Evolutionary conservation across 2,888 invertebrate species (phyloP).

Genomic region (Lepidocyrtinus sp.): DNA sequence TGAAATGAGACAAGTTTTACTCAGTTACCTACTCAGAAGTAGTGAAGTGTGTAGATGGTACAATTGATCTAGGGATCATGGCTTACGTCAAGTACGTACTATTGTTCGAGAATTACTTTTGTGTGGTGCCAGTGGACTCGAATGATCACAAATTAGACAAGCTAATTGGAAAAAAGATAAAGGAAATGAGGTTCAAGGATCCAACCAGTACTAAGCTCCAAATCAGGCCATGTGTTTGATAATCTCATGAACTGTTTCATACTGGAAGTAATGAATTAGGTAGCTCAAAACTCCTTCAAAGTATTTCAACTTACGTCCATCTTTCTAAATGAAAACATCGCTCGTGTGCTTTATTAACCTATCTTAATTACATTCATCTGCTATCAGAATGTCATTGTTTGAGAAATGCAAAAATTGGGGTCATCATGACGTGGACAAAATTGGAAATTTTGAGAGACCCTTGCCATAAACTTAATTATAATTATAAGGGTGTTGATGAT

Average conservation of each 20-base stretch:
- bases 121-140: not conserved
- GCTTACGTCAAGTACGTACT: not conserved
- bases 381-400: not conserved
- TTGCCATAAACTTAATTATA: not conserved
- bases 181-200: not conserved
- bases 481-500: slow-evolving; percentile 7
- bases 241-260: not conserved
- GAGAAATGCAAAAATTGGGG: not conserved
- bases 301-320: not conserved
- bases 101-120: not conserved
- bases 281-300: not conserved
- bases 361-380: not conserved
- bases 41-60: slow-evolving; percentile 13
- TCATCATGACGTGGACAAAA: not conserved
- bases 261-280: not conserved
- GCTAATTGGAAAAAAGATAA: not conserved
- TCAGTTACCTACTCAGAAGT: not conserved
- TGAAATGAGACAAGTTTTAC: not conserved
- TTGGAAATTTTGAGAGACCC: not conserved
- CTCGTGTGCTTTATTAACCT: not conserved
- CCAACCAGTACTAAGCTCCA: slow-evolving; percentile 34
- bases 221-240: not conserved
- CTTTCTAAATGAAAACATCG: no score
- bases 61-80: no score
- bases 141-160: not conserved